A percentile compares a stretch with the other conserved stretches of the same genome.
phyloP scores from a whole-genome alignment of 92 coral and sea anemone species.

The Scolanthus callimorphus region DNA sequence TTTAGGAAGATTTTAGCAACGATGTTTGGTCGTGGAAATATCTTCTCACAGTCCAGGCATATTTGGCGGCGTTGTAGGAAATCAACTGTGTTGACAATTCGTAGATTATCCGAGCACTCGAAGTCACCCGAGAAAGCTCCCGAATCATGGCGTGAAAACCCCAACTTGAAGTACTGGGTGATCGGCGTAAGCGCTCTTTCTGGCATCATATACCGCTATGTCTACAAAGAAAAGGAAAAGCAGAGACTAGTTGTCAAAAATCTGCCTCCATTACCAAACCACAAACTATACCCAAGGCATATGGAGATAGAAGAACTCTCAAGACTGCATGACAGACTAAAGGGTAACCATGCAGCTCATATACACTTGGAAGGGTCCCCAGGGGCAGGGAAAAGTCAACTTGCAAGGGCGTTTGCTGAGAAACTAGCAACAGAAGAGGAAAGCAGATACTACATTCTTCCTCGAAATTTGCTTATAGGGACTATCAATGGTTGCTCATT shows the following conservation, averaged over 20 bases:
- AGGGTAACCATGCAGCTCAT: conserved; percentile 19
- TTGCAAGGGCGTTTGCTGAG: conserved; percentile 84
- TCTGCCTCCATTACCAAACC: conserved; percentile 67
- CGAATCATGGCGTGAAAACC: conserved; percentile 84
- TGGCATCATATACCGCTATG: conserved; percentile 73
- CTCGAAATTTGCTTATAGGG: conserved; percentile 69
- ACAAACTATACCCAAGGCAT: conserved; percentile 51
- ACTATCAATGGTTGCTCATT: conserved; percentile 65
- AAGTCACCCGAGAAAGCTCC: conserved; percentile 23
- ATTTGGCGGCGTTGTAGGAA: too few relatives aligned
- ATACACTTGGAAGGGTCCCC: conserved; percentile 61
- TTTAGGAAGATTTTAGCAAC: too few relatives aligned
- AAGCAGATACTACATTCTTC: conserved; percentile 60
- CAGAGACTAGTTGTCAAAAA: conserved; percentile 64
- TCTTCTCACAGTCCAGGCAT: too few relatives aligned
- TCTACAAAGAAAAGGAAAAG: conserved; percentile 83
- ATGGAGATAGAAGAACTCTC: conserved; percentile 56
- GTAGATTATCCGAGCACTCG: too few relatives aligned
- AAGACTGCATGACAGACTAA: conserved; percentile 31
- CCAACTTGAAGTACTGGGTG: conserved; percentile 84
- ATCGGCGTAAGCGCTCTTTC: conserved; percentile 62
- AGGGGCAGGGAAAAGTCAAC: conserved; percentile 83
- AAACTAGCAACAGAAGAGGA: conserved; percentile 59
- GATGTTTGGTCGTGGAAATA: too few relatives aligned
- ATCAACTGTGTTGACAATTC: too few relatives aligned